Evolutionary conservation across 2,888 invertebrate genomes (phyloP).

Genomic region (Conops quadrifasciatus): DNA sequence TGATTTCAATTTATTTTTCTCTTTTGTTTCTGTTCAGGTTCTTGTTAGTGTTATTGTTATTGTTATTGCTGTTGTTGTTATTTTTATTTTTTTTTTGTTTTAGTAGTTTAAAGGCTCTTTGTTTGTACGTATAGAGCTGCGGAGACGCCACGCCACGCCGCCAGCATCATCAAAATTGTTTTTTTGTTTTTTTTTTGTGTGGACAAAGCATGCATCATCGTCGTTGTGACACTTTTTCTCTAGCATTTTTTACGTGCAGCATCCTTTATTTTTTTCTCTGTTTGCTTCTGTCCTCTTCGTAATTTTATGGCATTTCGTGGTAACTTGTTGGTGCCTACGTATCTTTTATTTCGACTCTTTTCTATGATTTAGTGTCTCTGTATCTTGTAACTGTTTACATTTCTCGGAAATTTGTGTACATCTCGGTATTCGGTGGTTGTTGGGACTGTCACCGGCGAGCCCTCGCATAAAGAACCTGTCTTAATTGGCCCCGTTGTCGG

Average conservation of each 20-base stretch:
- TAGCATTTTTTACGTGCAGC: constrained; percentile 35
- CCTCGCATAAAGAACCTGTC: constrained; percentile 20
- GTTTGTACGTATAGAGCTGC: background rate
- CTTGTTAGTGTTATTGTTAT: constrained; percentile 32
- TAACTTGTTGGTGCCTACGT: constrained; percentile 30
- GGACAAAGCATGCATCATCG: constrained; percentile 38
- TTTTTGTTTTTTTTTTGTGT: constrained; percentile 36
- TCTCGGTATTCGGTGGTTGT: constrained; percentile 52
- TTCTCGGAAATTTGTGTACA: constrained; percentile 63
- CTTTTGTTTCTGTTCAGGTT: constrained; percentile 31
- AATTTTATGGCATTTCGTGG: no score
- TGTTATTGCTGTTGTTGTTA: constrained; percentile 28
- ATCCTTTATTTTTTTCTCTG: background rate
- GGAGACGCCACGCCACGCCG: constrained; percentile 9
- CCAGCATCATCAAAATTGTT: constrained; percentile 16
- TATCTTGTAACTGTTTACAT: constrained; percentile 59
- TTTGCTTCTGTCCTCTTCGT: constrained; percentile 28
- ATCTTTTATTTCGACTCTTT: constrained; percentile 38
- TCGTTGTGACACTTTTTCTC: constrained; percentile 52
- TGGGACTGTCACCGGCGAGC: constrained; percentile 35
- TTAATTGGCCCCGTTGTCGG: constrained; percentile 26
- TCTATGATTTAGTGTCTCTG: constrained; percentile 63
- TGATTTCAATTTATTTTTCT: constrained; percentile 53
- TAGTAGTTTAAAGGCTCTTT: constrained; percentile 11
- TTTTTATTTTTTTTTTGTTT: constrained; percentile 23